Evolutionary conservation across 2,113 vertebrate species (phyloP).

Genomic region (Hemicordylus capensis): DNA sequence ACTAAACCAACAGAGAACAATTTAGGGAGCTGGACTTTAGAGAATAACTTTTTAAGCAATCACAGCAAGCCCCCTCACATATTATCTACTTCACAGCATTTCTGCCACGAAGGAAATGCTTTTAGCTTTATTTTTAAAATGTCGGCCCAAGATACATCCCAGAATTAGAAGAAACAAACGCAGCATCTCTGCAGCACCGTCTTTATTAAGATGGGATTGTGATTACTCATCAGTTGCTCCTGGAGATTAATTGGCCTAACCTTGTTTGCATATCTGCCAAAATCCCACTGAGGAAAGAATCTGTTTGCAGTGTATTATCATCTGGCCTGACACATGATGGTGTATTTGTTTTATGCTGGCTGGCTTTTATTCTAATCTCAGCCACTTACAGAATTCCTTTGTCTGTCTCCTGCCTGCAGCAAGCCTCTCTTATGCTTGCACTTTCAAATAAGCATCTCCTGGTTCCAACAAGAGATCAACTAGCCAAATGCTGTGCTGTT

Average conservation of each 20-base stretch:
- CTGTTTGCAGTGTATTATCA: neutral
- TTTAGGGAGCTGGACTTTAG: no score
- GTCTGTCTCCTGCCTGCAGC: neutral
- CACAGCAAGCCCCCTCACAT: neutral
- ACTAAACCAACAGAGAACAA: neutral
- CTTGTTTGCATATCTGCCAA: conserved; percentile 3
- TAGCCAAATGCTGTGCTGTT: neutral
- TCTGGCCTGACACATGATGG: neutral
- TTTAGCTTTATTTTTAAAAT: neutral
- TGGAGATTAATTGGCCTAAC: neutral
- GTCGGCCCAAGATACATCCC: neutral
- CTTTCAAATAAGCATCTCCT: neutral
- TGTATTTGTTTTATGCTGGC: neutral
- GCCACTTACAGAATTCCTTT: neutral
- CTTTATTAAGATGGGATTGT: neutral
- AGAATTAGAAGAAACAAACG: neutral
- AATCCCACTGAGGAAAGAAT: neutral
- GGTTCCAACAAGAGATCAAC: neutral
- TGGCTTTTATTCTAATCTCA: neutral
- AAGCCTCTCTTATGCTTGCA: neutral
- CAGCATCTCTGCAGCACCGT: neutral
- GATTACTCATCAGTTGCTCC: neutral
- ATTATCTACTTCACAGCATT: neutral
- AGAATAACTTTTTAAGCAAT: no score
- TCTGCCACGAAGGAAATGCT: neutral